phyloP scores from a whole-genome alignment of 2,113 vertebrate species.

The Rhizomys pruinosus region DNA sequence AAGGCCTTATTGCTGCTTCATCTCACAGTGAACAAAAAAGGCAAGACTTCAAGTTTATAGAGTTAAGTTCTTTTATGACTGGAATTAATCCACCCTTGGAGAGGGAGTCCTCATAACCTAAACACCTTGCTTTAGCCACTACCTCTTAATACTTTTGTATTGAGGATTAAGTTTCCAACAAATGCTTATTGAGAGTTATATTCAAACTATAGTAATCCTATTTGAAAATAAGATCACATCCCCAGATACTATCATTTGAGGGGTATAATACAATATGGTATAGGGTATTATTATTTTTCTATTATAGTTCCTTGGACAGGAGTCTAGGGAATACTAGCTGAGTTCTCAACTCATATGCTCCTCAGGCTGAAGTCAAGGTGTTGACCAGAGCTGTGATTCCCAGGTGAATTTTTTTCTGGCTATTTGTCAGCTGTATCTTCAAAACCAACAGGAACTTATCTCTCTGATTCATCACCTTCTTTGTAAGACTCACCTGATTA shows the following conservation, averaged over 20 bases:
- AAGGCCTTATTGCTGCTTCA: background rate
- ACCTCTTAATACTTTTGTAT: background rate
- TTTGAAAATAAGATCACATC: background rate
- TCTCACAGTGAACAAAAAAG: background rate
- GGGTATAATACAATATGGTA: background rate
- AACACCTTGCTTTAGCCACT: background rate
- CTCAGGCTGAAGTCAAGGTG: background rate
- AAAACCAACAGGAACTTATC: background rate
- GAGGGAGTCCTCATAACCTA: background rate
- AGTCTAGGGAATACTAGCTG: background rate
- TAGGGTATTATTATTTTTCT: background rate
- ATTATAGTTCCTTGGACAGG: background rate
- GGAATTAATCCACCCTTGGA: background rate
- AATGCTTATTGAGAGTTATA: background rate
- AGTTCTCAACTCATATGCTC: background rate
- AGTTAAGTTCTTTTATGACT: background rate
- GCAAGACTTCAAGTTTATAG: background rate
- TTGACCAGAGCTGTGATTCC: background rate
- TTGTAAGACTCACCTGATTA: background rate
- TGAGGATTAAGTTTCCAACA: background rate
- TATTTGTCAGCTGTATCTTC: background rate
- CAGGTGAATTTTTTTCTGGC: background rate
- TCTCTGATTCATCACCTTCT: background rate
- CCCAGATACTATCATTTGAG: background rate
- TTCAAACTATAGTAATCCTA: background rate